phyloP scores from a whole-genome alignment of 2,113 vertebrate species.

The Aspiorhynchus laticeps region DNA sequence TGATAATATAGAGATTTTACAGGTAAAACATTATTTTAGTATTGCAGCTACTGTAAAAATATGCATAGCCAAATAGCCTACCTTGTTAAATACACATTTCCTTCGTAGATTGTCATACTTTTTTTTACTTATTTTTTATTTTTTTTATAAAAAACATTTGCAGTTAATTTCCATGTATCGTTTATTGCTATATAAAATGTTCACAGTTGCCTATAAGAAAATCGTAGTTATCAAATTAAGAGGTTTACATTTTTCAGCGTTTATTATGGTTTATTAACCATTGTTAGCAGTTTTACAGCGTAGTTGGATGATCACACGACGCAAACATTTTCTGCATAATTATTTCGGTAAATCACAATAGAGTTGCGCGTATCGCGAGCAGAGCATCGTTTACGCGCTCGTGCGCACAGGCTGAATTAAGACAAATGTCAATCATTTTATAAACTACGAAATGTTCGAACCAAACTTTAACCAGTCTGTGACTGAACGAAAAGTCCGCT shows the following conservation, averaged over 20 bases:
- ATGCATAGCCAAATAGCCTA: not conserved
- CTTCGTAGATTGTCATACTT: not conserved
- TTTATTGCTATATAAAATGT: not conserved
- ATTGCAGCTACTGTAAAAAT: not conserved
- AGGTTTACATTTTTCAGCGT: not conserved
- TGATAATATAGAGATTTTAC: not conserved
- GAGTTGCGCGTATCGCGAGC: not conserved
- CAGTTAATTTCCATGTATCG: not conserved
- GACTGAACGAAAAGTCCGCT: not conserved
- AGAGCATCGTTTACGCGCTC: not conserved
- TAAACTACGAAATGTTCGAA: not conserved
- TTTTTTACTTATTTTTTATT: not conserved
- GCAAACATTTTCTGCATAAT: not conserved
- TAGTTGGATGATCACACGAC: not conserved
- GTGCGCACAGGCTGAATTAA: not conserved
- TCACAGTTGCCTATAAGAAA: not conserved
- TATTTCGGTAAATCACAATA: not conserved
- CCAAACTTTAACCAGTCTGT: not conserved
- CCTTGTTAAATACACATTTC: not conserved
- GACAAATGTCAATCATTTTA: not conserved
- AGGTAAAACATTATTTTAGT: not conserved
- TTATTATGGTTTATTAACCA: not conserved
- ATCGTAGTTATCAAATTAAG: not conserved
- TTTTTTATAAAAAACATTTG: too few relatives aligned
- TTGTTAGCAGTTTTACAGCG: not conserved